phyloP scores from a whole-genome alignment of 2,888 invertebrate species.

The Parnassius apollo region DNA sequence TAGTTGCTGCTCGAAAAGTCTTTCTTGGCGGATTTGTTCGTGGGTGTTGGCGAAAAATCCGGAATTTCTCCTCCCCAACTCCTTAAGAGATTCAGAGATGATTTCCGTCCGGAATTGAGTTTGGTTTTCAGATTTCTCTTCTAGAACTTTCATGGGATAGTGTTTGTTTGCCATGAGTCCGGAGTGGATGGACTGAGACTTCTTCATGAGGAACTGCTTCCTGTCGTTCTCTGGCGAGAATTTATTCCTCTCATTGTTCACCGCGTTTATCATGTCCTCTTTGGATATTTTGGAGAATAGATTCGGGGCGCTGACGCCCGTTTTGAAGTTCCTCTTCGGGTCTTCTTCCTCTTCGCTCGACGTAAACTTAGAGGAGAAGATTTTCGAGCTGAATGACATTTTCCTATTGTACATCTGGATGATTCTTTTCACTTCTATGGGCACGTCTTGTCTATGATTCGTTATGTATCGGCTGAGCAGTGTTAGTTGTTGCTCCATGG shows the following conservation, averaged over 20 bases:
- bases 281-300: slow-evolving; percentile 63
- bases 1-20: slow-evolving; percentile 71
- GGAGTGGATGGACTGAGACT: slow-evolving; percentile 71
- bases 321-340: slow-evolving; percentile 58
- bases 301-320: slow-evolving; percentile 67
- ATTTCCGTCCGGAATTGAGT: slow-evolving; percentile 57
- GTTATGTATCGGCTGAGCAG: slow-evolving; percentile 88
- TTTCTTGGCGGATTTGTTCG: slow-evolving; percentile 85
- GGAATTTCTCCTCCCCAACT: slow-evolving; percentile 51
- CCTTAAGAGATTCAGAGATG: slow-evolving; percentile 66
- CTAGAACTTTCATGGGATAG: slow-evolving; percentile 73
- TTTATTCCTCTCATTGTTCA: slow-evolving; percentile 38
- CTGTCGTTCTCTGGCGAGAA: slow-evolving; percentile 50
- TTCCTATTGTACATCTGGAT: slow-evolving; percentile 82
- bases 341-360: slow-evolving; percentile 63
- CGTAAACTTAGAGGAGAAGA: slow-evolving; percentile 56
- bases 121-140: slow-evolving; percentile 72
- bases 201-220: slow-evolving; percentile 60
- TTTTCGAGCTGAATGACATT: slow-evolving; percentile 67
- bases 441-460: slow-evolving; percentile 85
- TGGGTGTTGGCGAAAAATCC: slow-evolving; percentile 86
- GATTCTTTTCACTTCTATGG: slow-evolving; percentile 87
- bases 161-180: slow-evolving; percentile 57
- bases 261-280: slow-evolving; percentile 49
- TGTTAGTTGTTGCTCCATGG: slow-evolving; percentile 87